Conservation (phyloP, 2,888 invertebrate species). For the Drosophila silvestris region DNA sequence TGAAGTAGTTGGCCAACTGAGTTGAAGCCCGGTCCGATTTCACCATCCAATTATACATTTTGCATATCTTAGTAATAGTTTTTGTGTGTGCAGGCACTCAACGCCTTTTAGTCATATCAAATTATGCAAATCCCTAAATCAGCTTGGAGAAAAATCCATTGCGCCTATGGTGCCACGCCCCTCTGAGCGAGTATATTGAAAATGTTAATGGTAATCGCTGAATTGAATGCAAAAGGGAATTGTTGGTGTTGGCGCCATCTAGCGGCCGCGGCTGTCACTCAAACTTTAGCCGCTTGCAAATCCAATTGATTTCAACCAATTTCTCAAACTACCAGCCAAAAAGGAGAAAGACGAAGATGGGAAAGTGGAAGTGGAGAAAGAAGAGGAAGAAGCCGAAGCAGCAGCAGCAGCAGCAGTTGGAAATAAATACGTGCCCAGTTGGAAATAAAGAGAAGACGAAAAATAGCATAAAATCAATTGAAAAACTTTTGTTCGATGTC, state of each 20-base stretch:
- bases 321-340: constrained; percentile 33
- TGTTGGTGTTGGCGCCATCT: constrained; percentile 31
- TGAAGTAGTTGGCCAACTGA: neutral
- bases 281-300: constrained; percentile 62
- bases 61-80: constrained; percentile 37
- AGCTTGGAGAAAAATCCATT: constrained; percentile 43
- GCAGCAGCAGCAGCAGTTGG: constrained; percentile 8
- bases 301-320: constrained; percentile 81
- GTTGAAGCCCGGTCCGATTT: neutral
- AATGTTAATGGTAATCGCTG: constrained; percentile 52
- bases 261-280: constrained; percentile 60
- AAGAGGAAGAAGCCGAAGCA: neutral
- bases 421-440: constrained; percentile 60
- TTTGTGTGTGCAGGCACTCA: neutral
- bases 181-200: constrained; percentile 57
- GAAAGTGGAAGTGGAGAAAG: neutral
- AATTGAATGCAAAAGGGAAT: neutral
- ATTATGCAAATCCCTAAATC: constrained; percentile 64
- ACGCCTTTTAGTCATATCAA: constrained; percentile 34
- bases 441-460: constrained; percentile 64
- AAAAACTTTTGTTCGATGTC: constrained; percentile 67
- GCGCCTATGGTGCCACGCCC: constrained; percentile 45
- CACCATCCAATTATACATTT: constrained; percentile 1
- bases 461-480: constrained; percentile 79
- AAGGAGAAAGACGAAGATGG: neutral